These are phyloP conservation scores for Antigone vipio DNA, from an alignment of 2,113 vertebrate genomes.

Conservation along the genomic window DNA sequence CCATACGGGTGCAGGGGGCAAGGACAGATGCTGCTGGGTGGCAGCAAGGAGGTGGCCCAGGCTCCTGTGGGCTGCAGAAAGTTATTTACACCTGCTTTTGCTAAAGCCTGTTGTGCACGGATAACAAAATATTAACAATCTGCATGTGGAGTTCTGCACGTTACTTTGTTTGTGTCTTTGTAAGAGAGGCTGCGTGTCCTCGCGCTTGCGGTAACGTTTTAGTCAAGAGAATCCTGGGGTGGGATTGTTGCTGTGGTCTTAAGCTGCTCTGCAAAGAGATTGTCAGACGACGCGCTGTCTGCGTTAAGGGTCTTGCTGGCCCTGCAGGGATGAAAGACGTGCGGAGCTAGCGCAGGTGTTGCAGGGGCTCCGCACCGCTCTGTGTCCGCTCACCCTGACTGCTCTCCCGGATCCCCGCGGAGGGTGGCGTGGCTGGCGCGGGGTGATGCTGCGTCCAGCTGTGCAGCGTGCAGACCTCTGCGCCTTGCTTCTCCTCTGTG, in stretches of 20 bases:
- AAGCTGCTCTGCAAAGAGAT: not conserved
- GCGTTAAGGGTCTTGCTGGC: not conserved
- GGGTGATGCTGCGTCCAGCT: not conserved
- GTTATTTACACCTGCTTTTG: not conserved
- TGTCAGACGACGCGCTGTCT: fast-evolving
- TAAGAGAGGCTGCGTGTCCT: fast-evolving
- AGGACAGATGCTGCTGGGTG: not conserved
- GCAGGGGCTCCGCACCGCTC: not conserved
- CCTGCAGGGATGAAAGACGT: fast-evolving
- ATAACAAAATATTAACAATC: not conserved
- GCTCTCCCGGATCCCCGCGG: fast-evolving
- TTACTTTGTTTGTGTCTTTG: not conserved
- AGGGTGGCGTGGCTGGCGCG: fast-evolving
- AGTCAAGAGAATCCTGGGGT: fast-evolving
- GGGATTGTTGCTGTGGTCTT: not conserved
- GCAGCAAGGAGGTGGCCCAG: not conserved
- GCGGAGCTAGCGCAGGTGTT: fast-evolving
- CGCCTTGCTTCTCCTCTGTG: not conserved
- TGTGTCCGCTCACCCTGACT: fast-evolving
- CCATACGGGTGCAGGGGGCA: fast-evolving
- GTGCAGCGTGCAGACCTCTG: not conserved
- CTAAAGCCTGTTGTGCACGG: not conserved
- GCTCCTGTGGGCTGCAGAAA: not conserved
- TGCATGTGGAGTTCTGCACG: not conserved
- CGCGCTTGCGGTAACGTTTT: not conserved